Base-by-base conservation (phyloP, 2,113 vertebrate species). In the Tragelaphus imberbis region DNA sequence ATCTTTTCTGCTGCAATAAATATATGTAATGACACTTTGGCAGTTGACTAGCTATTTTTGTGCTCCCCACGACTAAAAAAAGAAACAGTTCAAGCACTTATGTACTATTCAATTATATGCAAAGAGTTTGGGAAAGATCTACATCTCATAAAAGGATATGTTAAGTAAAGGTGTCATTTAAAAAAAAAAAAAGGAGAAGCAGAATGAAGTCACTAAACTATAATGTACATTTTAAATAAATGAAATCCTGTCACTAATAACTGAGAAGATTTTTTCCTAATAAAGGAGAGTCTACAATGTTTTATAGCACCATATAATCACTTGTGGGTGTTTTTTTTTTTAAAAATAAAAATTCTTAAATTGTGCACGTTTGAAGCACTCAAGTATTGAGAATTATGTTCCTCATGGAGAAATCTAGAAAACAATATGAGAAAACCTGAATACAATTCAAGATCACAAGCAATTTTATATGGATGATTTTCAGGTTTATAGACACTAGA, bases 51-150 rank as follows among this genome's bases (percentile, higher is more conserved):
- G 75, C 33, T 79, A 81, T 84, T 94, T 91, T 68, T 97, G n/a
- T 63, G 59, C 40, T 94, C 65, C 14, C 23, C 27, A 2, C 2
- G 3, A 44, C 19, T 51, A n/a, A 82, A 75, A 92, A 96, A 84
- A 85, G 33, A 92, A 93, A 94, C 1, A 92, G 85, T 44, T 95
- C n/a, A 79, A 95, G 36, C 47, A n/a, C 79, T 94, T 91, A 56
- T 58, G 28, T 84, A 94, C 25, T 90, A 17, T 55, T 93, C 33
- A 51, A 75, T 58, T 63, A 68, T 21, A 94, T 95, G 65, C n/a
- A 95, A 49, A 53, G 40, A 97, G 95, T 81, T 68, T 49, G n/a
- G 97, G 80, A 95, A 84, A 95, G 90, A 94, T 90, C 13, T 79
- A 33, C 65, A 8, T 79, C 14, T 84, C 63, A 84, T 81, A 77